Base-by-base conservation (phyloP, 2,113 vertebrate genomes). In the Acrocephalus kingi region DNA sequence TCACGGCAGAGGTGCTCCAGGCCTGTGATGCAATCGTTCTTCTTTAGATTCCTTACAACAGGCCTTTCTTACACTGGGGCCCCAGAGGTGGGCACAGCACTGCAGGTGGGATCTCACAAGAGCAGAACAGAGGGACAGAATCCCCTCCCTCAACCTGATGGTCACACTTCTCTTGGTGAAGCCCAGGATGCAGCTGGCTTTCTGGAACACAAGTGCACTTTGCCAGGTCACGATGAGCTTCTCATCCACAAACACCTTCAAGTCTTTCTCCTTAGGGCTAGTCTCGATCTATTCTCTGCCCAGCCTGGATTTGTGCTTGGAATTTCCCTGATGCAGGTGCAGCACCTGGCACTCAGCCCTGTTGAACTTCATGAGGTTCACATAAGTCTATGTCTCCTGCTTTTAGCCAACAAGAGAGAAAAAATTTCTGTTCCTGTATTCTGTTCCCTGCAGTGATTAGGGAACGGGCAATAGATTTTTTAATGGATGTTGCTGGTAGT, bases 271-370 rank as follows among this genome's bases (percentile, higher is more conserved):
- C 15, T 15, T 39, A 30, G 33, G 23, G 20, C 39, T 52, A 39
- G 15, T 21, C 54, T 68, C 0, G 0, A 75, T n/a, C 33, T 13
- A 39, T 67, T 75, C 7, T 61, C 46, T 73, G 33, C 46, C 46
- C n/a, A 75, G 39, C 23, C 39, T 61, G 20, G 14, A 17, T 43
- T 21, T 75, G 33, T n/a, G 20, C 33, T 54, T 39, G n/a, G n/a
- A 54, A 67, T 41, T 68, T 52, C 39, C n/a, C 20, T 10, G 24
- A 35, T n/a, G 6, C 7, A 54, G 20, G 4, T 19, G 27, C 9
- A 75, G 33, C 9, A 30, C 28, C 7, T 58, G 45, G 27, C 35
- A 56, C 35, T 49, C 0, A 0, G 35, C 10, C 19, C 52, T 0
- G 0, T 0, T 61, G 23, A 61, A 67, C 11, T 54, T 46, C 11